Percentiles rank a stretch among this genome's conserved stretches.
These are phyloP conservation scores for Philereme transversata DNA, from an alignment of 2,888 invertebrate genomes.

Conservation along the genomic window DNA sequence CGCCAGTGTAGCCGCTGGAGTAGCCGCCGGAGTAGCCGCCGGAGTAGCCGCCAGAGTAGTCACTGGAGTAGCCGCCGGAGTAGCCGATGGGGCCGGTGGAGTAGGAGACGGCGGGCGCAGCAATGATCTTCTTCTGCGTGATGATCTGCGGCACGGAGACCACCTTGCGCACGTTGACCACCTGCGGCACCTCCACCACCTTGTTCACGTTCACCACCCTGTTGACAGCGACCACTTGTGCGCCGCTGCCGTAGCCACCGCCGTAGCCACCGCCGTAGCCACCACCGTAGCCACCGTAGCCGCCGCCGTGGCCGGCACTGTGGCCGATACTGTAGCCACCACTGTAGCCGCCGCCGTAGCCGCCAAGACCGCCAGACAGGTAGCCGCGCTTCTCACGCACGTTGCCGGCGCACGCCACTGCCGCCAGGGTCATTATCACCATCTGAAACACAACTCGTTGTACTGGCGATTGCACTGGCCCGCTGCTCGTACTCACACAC, in stretches of 20 bases:
- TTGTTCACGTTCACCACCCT: conserved; percentile 54
- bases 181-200: conserved; percentile 54
- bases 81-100: conserved; percentile 28
- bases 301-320: conserved; percentile 12
- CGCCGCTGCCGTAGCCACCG: conserved; percentile 27
- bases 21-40: conserved; percentile 23
- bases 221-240: conserved; percentile 47
- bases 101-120: conserved; percentile 42
- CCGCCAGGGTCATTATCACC: conserved; percentile 28
- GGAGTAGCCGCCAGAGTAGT: conserved; percentile 24
- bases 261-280: conserved; percentile 23
- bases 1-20: conserved; percentile 23
- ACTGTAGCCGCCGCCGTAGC: conserved; percentile 19
- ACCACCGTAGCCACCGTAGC: conserved; percentile 19
- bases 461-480: background rate
- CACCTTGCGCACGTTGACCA: conserved; percentile 53
- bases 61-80: conserved; percentile 20
- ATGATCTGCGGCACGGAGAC: conserved; percentile 62
- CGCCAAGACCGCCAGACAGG: conserved; percentile 6
- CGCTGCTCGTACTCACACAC: background rate
- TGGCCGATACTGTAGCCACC: conserved; percentile 24
- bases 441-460: conserved; percentile 31
- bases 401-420: conserved; percentile 23
- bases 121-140: conserved; percentile 54
- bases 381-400: conserved; percentile 15